phyloP scores from a whole-genome alignment of 2,888 invertebrate genomes.

The Cremastinae sp. region DNA sequence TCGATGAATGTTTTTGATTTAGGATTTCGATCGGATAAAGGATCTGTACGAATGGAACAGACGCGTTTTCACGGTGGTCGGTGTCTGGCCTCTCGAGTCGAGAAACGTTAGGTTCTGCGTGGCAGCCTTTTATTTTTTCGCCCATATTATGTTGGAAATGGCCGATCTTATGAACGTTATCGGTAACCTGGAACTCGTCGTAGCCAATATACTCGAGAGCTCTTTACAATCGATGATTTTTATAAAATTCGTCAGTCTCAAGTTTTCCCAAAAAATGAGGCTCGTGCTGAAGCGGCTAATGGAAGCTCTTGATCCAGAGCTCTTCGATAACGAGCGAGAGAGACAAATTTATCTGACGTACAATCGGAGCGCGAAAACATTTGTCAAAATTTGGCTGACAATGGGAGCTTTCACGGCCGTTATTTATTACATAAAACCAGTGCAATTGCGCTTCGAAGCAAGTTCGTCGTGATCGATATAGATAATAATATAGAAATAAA shows the following conservation, averaged over 20 bases:
- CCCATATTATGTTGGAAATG: conserved; percentile 40
- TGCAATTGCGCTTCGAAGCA: conserved; percentile 48
- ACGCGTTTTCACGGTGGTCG: conserved; percentile 38
- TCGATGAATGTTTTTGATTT: too few species aligned
- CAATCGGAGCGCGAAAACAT: conserved; percentile 42
- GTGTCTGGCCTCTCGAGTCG: conserved; percentile 49
- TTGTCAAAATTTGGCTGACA: conserved; percentile 42
- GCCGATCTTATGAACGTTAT: conserved; percentile 45
- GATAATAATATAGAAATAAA: too few species aligned
- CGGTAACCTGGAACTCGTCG: conserved; percentile 48
- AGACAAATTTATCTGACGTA: conserved; percentile 54
- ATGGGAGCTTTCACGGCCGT: conserved; percentile 30
- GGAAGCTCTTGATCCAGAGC: conserved; percentile 27
- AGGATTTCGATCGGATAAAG: conserved; percentile 51
- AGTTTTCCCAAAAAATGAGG: conserved; percentile 41
- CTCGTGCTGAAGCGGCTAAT: conserved; percentile 28
- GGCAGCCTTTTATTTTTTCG: conserved; percentile 36
- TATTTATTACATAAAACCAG: conserved; percentile 47
- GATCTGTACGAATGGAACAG: conserved; percentile 55
- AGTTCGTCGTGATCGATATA: too few species aligned
- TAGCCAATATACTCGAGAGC: conserved; percentile 48
- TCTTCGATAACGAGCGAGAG: conserved; percentile 41
- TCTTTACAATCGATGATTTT: conserved; percentile 42
- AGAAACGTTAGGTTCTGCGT: conserved; percentile 39
- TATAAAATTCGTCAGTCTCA: conserved; percentile 46